Conservation (phyloP, 1,140 invertebrate species). For the Penaeus indicus region DNA sequence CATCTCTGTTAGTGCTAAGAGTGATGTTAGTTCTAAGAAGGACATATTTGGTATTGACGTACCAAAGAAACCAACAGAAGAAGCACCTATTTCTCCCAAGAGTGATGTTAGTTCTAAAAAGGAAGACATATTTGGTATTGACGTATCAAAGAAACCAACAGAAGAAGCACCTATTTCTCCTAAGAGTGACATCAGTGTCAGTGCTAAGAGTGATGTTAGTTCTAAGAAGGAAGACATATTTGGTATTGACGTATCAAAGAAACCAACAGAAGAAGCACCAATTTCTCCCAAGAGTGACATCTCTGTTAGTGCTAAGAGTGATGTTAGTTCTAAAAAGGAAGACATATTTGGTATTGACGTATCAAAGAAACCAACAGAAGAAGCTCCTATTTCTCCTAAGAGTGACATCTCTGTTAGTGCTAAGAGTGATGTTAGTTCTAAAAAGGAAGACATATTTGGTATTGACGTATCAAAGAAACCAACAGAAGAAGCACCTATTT, state of each 20-base stretch:
- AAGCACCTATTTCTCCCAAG: not conserved
- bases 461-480: not conserved
- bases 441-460: not conserved
- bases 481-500: not conserved
- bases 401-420: conserved; percentile 14
- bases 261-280: not conserved
- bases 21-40: not conserved
- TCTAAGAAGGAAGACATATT: not conserved
- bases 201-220: conserved; percentile 41
- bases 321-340: not conserved
- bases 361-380: not conserved
- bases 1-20: not conserved
- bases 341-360: not conserved
- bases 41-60: not conserved
- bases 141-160: conserved; percentile 7
- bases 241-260: not conserved
- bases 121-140: not conserved
- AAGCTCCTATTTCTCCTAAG: not conserved
- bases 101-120: conserved; percentile 17
- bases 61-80: not conserved
- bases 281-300: too few species aligned
- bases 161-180: conserved; percentile 17
- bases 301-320: not conserved
- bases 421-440: not conserved
- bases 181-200: conserved; percentile 29